Percentiles rank a stretch among this genome's conserved stretches.
Evolutionary conservation across 2,888 invertebrate genomes (phyloP).

Genomic region (Hololepta plana): DNA sequence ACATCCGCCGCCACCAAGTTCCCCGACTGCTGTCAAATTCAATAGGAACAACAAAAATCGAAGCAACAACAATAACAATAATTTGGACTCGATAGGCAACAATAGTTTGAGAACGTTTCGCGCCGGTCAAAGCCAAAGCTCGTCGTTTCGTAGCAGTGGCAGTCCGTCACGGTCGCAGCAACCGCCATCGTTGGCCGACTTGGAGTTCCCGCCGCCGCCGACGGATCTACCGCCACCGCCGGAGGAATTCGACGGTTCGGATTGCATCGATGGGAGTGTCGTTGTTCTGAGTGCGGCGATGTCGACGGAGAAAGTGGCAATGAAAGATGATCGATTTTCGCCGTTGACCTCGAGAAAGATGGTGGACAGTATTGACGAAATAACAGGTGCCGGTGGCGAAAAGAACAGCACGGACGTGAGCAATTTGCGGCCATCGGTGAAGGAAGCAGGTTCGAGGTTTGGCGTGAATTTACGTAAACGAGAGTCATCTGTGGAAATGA

Average conservation of each 20-base stretch:
- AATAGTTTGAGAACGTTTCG: conserved; percentile 28
- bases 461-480: conserved; percentile 50
- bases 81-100: too few species aligned
- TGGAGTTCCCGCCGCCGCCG: conserved; percentile 80
- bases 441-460: conserved; percentile 53
- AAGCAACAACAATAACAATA: conserved; percentile 27
- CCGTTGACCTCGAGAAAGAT: conserved; percentile 22
- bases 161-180: conserved; percentile 55
- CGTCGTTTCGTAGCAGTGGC: conserved; percentile 36
- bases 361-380: conserved; percentile 13
- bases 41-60: conserved; percentile 32
- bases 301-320: not conserved
- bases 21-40: conserved; percentile 38
- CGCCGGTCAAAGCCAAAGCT: conserved; percentile 20
- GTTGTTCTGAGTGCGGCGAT: not conserved
- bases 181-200: conserved; percentile 52
- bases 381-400: conserved; percentile 23
- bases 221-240: conserved; percentile 63
- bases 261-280: conserved; percentile 15
- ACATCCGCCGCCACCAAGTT: conserved; percentile 26
- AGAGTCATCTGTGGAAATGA: conserved; percentile 42
- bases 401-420: conserved; percentile 32
- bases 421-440: conserved; percentile 46
- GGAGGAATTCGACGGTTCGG: conserved; percentile 36
- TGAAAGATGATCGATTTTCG: conserved; percentile 17